These are phyloP conservation scores for Muricea muricata DNA, from an alignment of 92 coral and sea anemone species.

Conservation along the genomic window DNA sequence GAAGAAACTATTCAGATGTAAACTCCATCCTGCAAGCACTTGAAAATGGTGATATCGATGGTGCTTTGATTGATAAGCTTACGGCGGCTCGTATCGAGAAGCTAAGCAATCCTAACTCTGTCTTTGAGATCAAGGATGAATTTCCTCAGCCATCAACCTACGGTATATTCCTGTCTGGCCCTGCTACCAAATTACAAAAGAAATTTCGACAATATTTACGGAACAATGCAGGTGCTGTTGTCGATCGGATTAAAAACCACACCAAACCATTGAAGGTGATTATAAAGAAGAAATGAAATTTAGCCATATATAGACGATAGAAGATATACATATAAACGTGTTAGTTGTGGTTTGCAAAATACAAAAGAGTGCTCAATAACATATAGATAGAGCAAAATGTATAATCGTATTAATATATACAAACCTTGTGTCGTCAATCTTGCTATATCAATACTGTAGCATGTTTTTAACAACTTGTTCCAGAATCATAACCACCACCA, in stretches of 20 bases:
- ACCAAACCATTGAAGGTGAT: not conserved
- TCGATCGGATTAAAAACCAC: not conserved
- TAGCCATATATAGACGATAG: too few relatives aligned
- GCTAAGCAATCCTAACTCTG: not conserved
- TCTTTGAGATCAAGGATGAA: not conserved
- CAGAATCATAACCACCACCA: not conserved
- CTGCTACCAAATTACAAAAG: not conserved
- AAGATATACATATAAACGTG: too few relatives aligned
- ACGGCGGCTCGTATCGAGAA: not conserved
- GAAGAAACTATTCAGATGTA: not conserved
- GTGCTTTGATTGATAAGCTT: not conserved
- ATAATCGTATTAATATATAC: too few relatives aligned
- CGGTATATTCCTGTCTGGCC: not conserved
- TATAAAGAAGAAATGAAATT: too few relatives aligned
- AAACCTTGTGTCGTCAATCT: too few relatives aligned
- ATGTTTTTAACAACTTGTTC: too few relatives aligned
- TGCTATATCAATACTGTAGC: too few relatives aligned
- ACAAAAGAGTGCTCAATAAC: too few relatives aligned
- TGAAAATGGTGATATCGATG: not conserved
- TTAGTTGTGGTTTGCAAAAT: too few relatives aligned
- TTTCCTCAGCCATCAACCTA: not conserved
- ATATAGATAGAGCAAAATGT: too few relatives aligned
- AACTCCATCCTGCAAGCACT: not conserved
- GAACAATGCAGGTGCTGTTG: not conserved
- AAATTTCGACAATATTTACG: not conserved